Conservation (phyloP, 2,888 invertebrate species). For the Spicauda simplicius region DNA sequence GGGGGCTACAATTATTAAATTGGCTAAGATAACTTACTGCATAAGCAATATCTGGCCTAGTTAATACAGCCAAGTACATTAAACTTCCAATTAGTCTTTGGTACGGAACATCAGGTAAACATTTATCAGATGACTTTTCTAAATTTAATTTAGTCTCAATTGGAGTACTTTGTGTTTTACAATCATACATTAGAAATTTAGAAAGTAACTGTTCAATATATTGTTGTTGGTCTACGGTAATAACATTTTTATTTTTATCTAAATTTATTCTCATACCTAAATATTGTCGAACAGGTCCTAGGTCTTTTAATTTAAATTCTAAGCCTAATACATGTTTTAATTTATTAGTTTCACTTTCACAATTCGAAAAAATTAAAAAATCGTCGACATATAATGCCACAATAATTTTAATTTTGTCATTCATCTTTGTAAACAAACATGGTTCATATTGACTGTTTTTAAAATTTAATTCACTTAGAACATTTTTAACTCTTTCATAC, state of each 20-base stretch:
- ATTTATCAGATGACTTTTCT: no score
- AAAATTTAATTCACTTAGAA: slow-evolving; percentile 12
- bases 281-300: slow-evolving; percentile 7
- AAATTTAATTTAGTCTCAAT: slow-evolving; percentile 25
- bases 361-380: slow-evolving; percentile 36
- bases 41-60: slow-evolving; percentile 38
- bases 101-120: slow-evolving; percentile 19
- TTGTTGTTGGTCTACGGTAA: slow-evolving; percentile 30
- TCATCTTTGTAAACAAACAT: slow-evolving; percentile 21
- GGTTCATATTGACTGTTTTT: slow-evolving; percentile 18
- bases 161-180: slow-evolving; percentile 35
- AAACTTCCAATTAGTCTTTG: slow-evolving; percentile 26
- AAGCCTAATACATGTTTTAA: slow-evolving; percentile 19
- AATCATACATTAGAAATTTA: slow-evolving; percentile 37
- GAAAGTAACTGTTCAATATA: slow-evolving; percentile 34
- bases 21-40: slow-evolving; percentile 11
- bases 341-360: slow-evolving; percentile 14
- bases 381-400: slow-evolving; percentile 35
- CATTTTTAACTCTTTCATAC: no score
- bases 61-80: slow-evolving; percentile 37
- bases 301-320: slow-evolving; percentile 32
- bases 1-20: neutral
- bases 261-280: slow-evolving; percentile 14
- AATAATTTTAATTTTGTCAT: slow-evolving; percentile 15
- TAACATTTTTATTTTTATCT: slow-evolving; percentile 16